Base-by-base conservation (phyloP, 2,888 invertebrate genomes). In the Gastrophysa polygoni region DNA sequence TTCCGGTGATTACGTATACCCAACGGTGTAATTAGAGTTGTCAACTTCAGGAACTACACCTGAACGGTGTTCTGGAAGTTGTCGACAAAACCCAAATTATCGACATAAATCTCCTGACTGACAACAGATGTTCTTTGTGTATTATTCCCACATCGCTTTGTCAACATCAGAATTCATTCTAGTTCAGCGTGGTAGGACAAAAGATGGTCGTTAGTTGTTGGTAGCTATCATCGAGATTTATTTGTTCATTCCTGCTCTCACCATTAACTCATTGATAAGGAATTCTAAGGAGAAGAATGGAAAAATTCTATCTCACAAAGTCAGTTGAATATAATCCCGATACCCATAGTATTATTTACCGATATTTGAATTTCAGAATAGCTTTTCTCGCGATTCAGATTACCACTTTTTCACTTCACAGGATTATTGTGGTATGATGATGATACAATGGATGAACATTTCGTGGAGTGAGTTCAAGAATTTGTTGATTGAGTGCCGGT, bases 21-120 rank as follows among this genome's bases (percentile, higher is more conserved):
- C 60, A 61, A 56, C 56, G 61, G 44, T 43, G 46, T 67, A 67
- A 67, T 67, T 63, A 61, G 63, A 63, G 50, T 67, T 64, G 63
- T 67, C 64, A 64, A 63, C 58, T 64, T 61, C 59, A 24, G 61
- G 21, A 47, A 46, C 59, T 57, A 63, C 67, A 67, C 63, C 67
- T 67, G 67, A 63, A 61, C 58, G 48, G 34, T 43, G 57, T 50
- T 50, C 46, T 17, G 16, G 52, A 67, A 65, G 60, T 64, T 62
- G 55, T 57, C 32, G 46, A 60, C 59, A 63, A 59, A 55, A 60
- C 52, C 34, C 49, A 46, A 67, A 64, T 65, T 65, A 61, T 57
- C 52, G 62, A 51, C 64, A 66, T 64, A 63, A 68, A 68, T 68
- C 66, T 63, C 50, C 32, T 54, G 28, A 57, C 24, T 47, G 57